Conservation (phyloP, 2,113 vertebrate species). For the Gallinago media region DNA sequence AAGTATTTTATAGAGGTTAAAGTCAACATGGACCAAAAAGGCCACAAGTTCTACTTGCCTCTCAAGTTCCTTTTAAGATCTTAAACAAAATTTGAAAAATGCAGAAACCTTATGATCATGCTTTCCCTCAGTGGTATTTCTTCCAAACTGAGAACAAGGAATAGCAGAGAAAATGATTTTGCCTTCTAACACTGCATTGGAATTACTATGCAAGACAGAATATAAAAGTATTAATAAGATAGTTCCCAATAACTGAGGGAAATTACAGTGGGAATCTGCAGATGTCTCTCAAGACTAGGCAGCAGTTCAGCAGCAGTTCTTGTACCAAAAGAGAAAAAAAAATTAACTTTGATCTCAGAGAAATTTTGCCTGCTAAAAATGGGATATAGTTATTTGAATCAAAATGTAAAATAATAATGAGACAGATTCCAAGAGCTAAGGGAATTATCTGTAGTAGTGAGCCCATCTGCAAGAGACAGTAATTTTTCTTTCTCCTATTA, state of each 20-base stretch:
- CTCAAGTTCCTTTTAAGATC: background rate
- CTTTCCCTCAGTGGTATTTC: background rate
- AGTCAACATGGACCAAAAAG: background rate
- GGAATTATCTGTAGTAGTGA: background rate
- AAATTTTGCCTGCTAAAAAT: background rate
- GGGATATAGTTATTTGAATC: conserved; percentile 5
- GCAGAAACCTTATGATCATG: background rate
- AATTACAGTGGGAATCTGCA: background rate
- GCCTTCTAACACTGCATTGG: background rate
- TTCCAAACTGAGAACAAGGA: background rate
- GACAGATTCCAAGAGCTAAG: background rate
- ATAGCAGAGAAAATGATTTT: background rate
- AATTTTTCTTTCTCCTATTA: background rate
- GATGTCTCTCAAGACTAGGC: background rate
- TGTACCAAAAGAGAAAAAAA: conserved; percentile 4
- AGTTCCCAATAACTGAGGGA: background rate
- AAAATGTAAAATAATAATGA: conserved; percentile 23
- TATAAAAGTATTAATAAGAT: background rate
- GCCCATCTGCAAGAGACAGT: background rate
- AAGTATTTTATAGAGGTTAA: background rate
- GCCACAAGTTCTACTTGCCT: background rate
- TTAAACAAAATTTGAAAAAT: background rate
- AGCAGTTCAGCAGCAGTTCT: background rate
- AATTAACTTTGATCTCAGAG: background rate
- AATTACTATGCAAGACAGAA: background rate